These are phyloP conservation scores for Sciaenops ocellatus DNA, from an alignment of 2,797 vertebrate species.

Conservation along the genomic window DNA sequence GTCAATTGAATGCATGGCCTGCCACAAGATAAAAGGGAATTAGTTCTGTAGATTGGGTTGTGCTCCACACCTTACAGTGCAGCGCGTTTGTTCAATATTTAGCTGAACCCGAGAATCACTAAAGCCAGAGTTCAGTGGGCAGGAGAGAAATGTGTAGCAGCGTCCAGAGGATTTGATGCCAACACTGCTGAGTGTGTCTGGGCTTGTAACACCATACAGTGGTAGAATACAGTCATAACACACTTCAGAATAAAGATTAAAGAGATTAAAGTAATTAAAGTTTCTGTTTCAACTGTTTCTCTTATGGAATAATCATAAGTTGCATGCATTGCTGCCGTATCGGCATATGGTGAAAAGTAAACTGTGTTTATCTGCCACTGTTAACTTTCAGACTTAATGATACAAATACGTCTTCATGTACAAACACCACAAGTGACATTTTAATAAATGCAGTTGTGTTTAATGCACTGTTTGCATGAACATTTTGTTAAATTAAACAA, in stretches of 20 bases:
- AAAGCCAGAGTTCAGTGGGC: conserved; percentile 73
- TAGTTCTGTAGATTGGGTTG: conserved; percentile 80
- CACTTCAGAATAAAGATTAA: conserved; percentile 13
- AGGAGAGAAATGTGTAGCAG: conserved; percentile 60
- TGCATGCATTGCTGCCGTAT: conserved; percentile 6
- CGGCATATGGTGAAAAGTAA: conserved; percentile 19
- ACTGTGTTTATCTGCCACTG: conserved; percentile 20
- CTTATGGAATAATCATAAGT: conserved; percentile 25
- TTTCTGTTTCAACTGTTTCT: neutral
- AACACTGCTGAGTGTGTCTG: conserved; percentile 34
- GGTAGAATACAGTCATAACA: conserved; percentile 50
- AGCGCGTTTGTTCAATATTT: conserved; percentile 78
- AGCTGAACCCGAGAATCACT: conserved; percentile 75
- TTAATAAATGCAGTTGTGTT: conserved; percentile 50
- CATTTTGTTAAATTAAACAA: conserved; percentile 59
- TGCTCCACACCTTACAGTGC: conserved; percentile 72
- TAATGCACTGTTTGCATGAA: conserved; percentile 50
- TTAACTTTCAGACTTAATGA: conserved; percentile 32
- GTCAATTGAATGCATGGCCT: conserved; percentile 81
- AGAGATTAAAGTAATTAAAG: conserved; percentile 6
- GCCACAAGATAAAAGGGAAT: conserved; percentile 79
- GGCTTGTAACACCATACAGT: conserved; percentile 60
- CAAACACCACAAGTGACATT: conserved; percentile 41
- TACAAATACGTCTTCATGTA: conserved; percentile 34
- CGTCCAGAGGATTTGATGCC: conserved; percentile 41